Percentiles rank a stretch among this genome's conserved stretches.
Conservation (phyloP, 2,797 vertebrate species). For the Leuciscus waleckii region DNA sequence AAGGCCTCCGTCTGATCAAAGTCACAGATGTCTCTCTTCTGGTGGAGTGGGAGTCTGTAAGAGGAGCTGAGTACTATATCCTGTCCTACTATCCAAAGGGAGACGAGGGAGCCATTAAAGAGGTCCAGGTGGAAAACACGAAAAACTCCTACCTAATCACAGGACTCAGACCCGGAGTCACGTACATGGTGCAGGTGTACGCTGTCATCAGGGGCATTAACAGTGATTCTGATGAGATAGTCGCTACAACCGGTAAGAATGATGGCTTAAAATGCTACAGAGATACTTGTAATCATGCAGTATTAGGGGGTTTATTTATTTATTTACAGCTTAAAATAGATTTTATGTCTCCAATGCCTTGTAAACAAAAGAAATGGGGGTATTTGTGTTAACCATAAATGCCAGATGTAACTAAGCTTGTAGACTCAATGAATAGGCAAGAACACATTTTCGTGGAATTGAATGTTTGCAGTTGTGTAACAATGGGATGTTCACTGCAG, state of each 20-base stretch:
- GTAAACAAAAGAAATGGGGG: slow-evolving; percentile 32
- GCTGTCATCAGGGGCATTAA: slow-evolving; percentile 78
- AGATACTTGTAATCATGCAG: not conserved
- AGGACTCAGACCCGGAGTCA: slow-evolving; percentile 79
- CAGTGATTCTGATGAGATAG: slow-evolving; percentile 79
- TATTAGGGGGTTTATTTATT: not conserved
- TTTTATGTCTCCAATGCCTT: not conserved
- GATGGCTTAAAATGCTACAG: not conserved
- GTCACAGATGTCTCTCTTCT: slow-evolving; percentile 82
- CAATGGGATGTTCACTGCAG: slow-evolving; percentile 46
- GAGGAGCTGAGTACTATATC: slow-evolving; percentile 83
- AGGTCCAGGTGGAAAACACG: slow-evolving; percentile 79
- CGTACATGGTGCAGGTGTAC: slow-evolving; percentile 79
- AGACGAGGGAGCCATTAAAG: slow-evolving; percentile 65
- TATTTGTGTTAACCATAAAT: slow-evolving; percentile 61
- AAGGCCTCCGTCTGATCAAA: slow-evolving; percentile 80
- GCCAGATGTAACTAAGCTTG: slow-evolving; percentile 60
- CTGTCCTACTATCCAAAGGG: slow-evolving; percentile 82
- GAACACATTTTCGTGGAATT: slow-evolving; percentile 65
- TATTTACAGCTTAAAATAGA: not conserved
- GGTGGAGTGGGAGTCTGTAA: slow-evolving; percentile 83
- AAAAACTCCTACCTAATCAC: slow-evolving; percentile 81
- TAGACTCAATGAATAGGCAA: slow-evolving; percentile 59
- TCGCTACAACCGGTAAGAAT: slow-evolving; percentile 84
- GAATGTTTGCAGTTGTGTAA: slow-evolving; percentile 68